phyloP scores from a whole-genome alignment of 2,113 vertebrate genomes.

The Anser brachyrhynchus region DNA sequence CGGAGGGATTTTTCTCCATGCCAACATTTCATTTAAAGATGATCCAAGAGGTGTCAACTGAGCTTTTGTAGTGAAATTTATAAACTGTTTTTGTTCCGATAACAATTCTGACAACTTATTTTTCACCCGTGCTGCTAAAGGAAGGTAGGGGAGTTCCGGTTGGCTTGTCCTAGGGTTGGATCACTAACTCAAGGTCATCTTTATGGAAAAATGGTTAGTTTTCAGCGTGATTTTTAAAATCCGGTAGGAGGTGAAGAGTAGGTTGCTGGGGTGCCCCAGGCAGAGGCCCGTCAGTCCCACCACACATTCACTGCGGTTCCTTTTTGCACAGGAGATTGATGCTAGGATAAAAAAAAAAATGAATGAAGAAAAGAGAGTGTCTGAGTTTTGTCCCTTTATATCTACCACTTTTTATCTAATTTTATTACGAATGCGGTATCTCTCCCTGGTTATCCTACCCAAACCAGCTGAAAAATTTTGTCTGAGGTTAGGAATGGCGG shows the following conservation, averaged over 20 bases:
- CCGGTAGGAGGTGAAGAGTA: background rate
- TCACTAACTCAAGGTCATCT: background rate
- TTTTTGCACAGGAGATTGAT: background rate
- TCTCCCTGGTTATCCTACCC: background rate
- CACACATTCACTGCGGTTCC: background rate
- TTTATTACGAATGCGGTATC: background rate
- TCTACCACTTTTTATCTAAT: background rate
- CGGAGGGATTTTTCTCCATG: background rate
- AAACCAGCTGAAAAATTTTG: background rate
- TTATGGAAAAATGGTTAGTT: background rate
- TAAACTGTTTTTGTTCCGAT: background rate
- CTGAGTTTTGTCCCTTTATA: background rate
- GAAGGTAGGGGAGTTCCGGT: background rate
- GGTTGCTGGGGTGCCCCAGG: background rate
- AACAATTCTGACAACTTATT: too few relatives aligned
- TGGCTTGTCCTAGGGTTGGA: background rate
- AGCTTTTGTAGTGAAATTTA: background rate
- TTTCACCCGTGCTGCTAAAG: background rate
- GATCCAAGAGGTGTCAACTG: accelerated
- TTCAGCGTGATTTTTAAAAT: background rate
- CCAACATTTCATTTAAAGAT: background rate
- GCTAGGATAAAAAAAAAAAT: too few relatives aligned
- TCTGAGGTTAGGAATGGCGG: background rate
- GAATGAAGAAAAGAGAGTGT: background rate
- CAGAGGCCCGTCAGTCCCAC: background rate